Conservation (phyloP, 2,113 vertebrate species). For the Tauraco erythrolophus region DNA sequence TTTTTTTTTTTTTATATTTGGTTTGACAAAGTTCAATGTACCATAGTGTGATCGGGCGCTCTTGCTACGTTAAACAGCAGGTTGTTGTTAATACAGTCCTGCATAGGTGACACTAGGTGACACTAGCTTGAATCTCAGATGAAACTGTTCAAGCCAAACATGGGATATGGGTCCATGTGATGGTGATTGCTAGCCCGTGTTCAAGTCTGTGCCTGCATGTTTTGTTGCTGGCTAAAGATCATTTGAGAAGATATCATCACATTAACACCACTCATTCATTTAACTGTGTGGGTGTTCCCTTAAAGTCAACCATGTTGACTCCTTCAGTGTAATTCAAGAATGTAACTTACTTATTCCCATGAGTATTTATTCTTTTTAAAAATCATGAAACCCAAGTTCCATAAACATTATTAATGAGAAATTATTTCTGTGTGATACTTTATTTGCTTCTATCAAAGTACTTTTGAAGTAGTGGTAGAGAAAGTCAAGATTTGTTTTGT, state of each 20-base stretch:
- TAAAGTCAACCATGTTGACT: not conserved
- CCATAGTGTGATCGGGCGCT: fast-evolving
- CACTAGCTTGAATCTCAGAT: not conserved
- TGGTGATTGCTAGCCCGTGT: not conserved
- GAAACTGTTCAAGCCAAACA: not conserved
- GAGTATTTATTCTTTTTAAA: not conserved
- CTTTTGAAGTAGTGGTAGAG: not conserved
- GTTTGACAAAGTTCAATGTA: not conserved
- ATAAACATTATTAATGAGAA: not conserved
- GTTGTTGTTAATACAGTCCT: fast-evolving
- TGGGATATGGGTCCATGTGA: not conserved
- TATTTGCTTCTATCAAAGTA: not conserved
- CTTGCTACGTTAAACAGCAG: not conserved
- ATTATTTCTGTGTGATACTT: not conserved
- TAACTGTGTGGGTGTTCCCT: not conserved
- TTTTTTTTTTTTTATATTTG: not conserved
- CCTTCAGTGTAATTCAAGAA: not conserved
- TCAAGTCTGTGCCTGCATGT: not conserved
- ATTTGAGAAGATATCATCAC: not conserved
- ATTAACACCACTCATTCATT: not conserved
- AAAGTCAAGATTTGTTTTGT: not conserved
- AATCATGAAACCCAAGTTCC: not conserved
- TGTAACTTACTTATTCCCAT: not conserved
- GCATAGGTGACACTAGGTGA: not conserved
- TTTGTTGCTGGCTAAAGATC: not conserved